phyloP scores from a whole-genome alignment of 37 sponge, comb jelly and placozoan genomes.

The Halisarca cf. caerulea region DNA sequence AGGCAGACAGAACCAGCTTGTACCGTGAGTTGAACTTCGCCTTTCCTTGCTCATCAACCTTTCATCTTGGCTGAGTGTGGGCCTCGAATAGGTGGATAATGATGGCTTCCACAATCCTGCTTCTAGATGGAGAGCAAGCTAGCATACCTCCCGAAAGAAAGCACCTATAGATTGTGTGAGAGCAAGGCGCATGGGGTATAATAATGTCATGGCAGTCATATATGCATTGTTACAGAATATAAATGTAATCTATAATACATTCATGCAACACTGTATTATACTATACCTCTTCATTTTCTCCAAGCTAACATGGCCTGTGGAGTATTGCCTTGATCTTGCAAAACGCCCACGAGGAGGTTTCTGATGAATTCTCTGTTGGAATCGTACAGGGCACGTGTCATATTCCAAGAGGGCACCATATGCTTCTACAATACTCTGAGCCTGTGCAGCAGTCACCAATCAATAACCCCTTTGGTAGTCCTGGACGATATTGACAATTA shows the following conservation, averaged over 20 bases:
- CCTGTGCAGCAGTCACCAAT: too few relatives aligned
- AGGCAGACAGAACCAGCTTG: not conserved
- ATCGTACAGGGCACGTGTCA: conserved; percentile 31
- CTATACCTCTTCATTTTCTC: too few relatives aligned
- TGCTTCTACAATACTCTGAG: not conserved
- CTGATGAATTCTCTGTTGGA: not conserved
- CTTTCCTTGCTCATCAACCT: not conserved
- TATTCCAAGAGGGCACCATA: conserved; percentile 2
- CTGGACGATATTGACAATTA: too few relatives aligned
- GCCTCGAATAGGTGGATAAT: not conserved
- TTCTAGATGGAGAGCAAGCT: too few relatives aligned
- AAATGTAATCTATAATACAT: too few relatives aligned
- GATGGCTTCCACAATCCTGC: not conserved
- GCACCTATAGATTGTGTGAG: not conserved
- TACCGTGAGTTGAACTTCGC: not conserved
- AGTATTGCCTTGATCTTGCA: not conserved
- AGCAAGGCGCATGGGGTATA: too few relatives aligned
- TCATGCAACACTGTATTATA: not conserved
- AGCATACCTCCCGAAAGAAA: not conserved
- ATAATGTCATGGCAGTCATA: too few relatives aligned
- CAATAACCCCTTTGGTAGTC: too few relatives aligned
- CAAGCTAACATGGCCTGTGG: conserved; percentile 1
- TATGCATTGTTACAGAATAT: too few relatives aligned
- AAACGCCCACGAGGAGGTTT: not conserved
- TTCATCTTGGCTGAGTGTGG: not conserved